Evolutionary conservation across 1,140 invertebrate genomes (phyloP).

Genomic region (Drosophila serrata): DNA sequence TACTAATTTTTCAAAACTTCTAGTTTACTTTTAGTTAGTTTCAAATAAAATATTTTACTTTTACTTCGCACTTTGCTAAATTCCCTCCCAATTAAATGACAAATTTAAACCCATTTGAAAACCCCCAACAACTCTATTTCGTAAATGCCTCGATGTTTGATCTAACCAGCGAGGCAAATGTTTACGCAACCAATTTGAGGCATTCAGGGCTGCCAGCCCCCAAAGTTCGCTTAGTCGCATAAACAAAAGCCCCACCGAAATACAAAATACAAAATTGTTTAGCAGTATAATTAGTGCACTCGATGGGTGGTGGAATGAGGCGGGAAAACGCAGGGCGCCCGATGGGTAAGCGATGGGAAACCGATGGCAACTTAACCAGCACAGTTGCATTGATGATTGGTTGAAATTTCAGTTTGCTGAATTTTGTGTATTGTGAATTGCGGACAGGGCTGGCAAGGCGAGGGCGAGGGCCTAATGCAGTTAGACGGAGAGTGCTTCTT

Average conservation of each 20-base stretch:
- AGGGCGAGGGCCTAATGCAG: slow-evolving; percentile 11
- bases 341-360: not conserved
- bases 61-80: not conserved
- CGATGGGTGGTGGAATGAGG: slow-evolving; percentile 18
- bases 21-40: too few species aligned
- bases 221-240: slow-evolving; percentile 38
- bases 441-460: too few species aligned
- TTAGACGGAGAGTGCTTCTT: slow-evolving; percentile 37
- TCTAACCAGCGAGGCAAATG: slow-evolving; percentile 21
- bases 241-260: slow-evolving; percentile 60
- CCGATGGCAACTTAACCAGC: slow-evolving; percentile 5
- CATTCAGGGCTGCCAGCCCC: slow-evolving; percentile 19
- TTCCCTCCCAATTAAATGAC: not conserved
- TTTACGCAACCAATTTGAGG: slow-evolving; percentile 63
- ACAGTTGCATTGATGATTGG: slow-evolving; percentile 37
- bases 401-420: slow-evolving; percentile 31
- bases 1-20: too few species aligned
- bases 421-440: slow-evolving; percentile 14
- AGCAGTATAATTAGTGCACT: slow-evolving; percentile 67
- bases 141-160: slow-evolving; percentile 7
- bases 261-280: slow-evolving; percentile 68
- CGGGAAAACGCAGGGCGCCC: not conserved
- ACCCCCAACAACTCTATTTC: not conserved
- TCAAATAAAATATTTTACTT: not conserved
- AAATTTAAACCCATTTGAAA: not conserved